phyloP scores from a whole-genome alignment of 1,140 invertebrate genomes.

The Lordiphosa stackelbergi region DNA sequence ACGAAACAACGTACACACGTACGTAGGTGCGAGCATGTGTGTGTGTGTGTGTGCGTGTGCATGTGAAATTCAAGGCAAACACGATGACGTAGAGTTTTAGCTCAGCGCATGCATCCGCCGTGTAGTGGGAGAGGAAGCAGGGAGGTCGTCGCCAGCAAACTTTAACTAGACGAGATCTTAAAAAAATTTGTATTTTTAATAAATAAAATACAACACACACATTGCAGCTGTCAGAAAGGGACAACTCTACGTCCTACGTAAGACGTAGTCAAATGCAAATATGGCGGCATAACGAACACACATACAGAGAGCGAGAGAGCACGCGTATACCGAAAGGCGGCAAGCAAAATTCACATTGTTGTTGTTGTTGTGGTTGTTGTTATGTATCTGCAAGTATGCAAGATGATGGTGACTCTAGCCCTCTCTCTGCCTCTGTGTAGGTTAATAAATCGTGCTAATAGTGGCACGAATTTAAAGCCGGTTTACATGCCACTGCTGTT shows the following conservation, averaged over 20 bases:
- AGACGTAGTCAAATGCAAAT: slow-evolving; percentile 68
- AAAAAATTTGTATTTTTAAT: slow-evolving; percentile 36
- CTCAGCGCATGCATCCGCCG: too few species aligned
- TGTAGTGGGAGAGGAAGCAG: slow-evolving; percentile 3
- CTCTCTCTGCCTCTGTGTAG: slow-evolving; percentile 40
- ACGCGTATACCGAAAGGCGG: slow-evolving; percentile 39
- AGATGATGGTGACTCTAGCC: slow-evolving; percentile 17
- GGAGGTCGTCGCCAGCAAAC: not conserved
- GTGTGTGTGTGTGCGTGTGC: not conserved
- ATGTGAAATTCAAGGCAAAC: slow-evolving; percentile 58
- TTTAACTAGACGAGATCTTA: too few species aligned
- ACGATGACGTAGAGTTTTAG: slow-evolving; percentile 51
- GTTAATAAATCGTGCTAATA: slow-evolving; percentile 76
- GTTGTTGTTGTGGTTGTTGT: slow-evolving; percentile 14
- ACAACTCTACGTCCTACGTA: slow-evolving; percentile 58
- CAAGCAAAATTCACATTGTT: slow-evolving; percentile 26
- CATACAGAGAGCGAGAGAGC: slow-evolving; percentile 31
- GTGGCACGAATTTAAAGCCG: slow-evolving; percentile 74
- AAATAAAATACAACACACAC: slow-evolving; percentile 48
- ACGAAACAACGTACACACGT: slow-evolving; percentile 15
- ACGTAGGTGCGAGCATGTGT: too few species aligned
- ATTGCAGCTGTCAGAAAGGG: slow-evolving; percentile 48
- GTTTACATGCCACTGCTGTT: slow-evolving; percentile 42
- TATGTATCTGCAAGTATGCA: slow-evolving; percentile 64
- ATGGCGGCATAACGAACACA: slow-evolving; percentile 64